Percentiles rank a stretch among this genome's conserved stretches.
Evolutionary conservation across 1,140 invertebrate species (phyloP).

Genomic region (Camponotus floridanus): DNA sequence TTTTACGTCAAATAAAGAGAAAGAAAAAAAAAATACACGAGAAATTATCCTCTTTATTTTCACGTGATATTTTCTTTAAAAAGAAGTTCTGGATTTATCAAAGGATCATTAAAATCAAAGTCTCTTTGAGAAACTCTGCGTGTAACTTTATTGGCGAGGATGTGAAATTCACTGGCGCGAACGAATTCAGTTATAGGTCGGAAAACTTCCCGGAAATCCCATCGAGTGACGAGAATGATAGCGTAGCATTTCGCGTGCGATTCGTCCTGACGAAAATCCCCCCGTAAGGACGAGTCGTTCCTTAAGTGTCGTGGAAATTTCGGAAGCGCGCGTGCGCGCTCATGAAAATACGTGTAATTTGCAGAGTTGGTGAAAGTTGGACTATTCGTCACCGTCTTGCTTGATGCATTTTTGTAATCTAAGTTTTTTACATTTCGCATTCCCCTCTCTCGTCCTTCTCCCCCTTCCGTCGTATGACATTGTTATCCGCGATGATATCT

Average conservation of each 20-base stretch:
- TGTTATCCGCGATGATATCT: constrained; percentile 32
- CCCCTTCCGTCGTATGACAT: constrained; percentile 18
- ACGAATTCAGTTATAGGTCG: constrained; percentile 47
- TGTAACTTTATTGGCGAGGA: constrained; percentile 16
- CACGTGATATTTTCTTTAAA: not conserved
- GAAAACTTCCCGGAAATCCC: constrained; percentile 49
- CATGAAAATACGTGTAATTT: constrained; percentile 60
- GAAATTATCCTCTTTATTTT: not conserved
- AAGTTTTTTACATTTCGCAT: constrained; percentile 45
- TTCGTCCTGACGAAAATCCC: constrained; percentile 58
- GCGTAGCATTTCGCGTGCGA: constrained; percentile 32
- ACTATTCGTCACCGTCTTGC: constrained; percentile 52
- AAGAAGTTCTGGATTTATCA: not conserved
- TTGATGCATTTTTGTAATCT: constrained; percentile 62
- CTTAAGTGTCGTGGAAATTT: constrained; percentile 37
- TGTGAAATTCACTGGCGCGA: constrained; percentile 39
- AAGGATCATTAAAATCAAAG: constrained; percentile 26
- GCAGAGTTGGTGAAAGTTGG: constrained; percentile 44
- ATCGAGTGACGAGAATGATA: constrained; percentile 29
- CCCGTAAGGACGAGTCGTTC: constrained; percentile 37
- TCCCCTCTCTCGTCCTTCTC: not conserved
- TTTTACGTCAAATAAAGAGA: not conserved
- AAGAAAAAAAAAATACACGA: not conserved
- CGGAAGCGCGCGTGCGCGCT: constrained; percentile 14
- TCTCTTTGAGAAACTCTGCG: not conserved